These are phyloP conservation scores for Drosophila guanche DNA, from an alignment of 1,140 invertebrate genomes.

Conservation along the genomic window DNA sequence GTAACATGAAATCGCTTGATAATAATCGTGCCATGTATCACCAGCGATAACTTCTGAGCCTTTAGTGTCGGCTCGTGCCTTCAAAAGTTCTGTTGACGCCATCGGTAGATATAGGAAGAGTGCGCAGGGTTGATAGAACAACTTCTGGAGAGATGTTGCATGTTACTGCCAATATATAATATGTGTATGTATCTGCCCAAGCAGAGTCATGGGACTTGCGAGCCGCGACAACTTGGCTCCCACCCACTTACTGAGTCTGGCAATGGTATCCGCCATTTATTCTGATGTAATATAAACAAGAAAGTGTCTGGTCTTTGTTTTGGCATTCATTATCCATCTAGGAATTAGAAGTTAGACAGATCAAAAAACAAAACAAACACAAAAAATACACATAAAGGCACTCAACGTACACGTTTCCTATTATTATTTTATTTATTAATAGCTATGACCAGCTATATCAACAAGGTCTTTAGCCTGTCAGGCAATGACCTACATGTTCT, in stretches of 20 bases:
- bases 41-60: conserved; percentile 11
- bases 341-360: too few species aligned
- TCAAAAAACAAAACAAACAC: too few species aligned
- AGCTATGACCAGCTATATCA: too few species aligned
- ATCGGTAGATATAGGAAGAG: conserved; percentile 12
- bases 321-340: too few species aligned
- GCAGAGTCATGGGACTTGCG: neutral
- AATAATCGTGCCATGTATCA: conserved; percentile 42
- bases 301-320: neutral
- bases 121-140: neutral
- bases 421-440: too few species aligned
- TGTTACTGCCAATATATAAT: conserved; percentile 48
- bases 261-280: conserved; percentile 19
- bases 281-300: neutral
- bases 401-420: too few species aligned
- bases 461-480: too few species aligned
- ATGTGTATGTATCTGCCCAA: conserved; percentile 49
- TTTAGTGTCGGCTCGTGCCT: neutral
- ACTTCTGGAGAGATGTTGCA: too few species aligned
- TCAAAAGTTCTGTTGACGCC: conserved; percentile 24
- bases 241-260: conserved; percentile 42
- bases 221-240: conserved; percentile 58
- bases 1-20: conserved; percentile 48
- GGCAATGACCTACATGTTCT: too few species aligned
- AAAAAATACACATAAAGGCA: too few species aligned